Base-by-base conservation (phyloP, 2,113 vertebrate genomes). In the Megaleporinus macrocephalus region DNA sequence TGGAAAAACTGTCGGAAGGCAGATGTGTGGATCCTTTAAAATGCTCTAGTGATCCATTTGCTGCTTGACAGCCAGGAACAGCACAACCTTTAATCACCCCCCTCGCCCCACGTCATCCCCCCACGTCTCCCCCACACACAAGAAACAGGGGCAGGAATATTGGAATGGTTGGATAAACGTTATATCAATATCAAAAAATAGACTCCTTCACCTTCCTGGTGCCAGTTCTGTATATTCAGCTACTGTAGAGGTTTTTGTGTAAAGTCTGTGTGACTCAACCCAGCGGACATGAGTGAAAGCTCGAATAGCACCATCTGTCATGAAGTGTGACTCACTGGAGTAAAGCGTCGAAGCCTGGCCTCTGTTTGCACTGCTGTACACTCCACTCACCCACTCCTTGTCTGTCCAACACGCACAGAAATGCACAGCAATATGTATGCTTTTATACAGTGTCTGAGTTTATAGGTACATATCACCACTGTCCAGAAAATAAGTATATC, bases 241-340 rank as follows among this genome's bases (percentile, higher is more conserved):
- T 13, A 14, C 22, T 59, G 30, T 55, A 57, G 4, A 51, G 15
- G 15, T n/a, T 9, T 5, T 18, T 18, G 63, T 22, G 12, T 33
- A 16, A 5, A 22, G 22, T 33, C 36, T 36, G 14, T 26, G 14
- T 78, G 62, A 68, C 5, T 65, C 76, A 78, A 68, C 18, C 44
- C 75, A 77, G 44, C 62, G 44, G 27, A 53, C 14, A 11, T 49
- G 44, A 65, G 61, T 77, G 44, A 51, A 24, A 51, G 47, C 63
- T 55, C 22, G n/a, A 36, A 68, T 36, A 20, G 33, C 30, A 68
- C 30, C 65, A 36, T 55, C 63, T 68, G 47, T 44, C 4, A 18
- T 18, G 30, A 75, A 62, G 33, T 62, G 57, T 44, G 33, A 26
- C 73, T 75, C 73, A 75, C 73, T 62, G 41, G 73, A 24, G 30